Conservation (phyloP, 2,113 vertebrate genomes). For the Morone chrysops region DNA sequence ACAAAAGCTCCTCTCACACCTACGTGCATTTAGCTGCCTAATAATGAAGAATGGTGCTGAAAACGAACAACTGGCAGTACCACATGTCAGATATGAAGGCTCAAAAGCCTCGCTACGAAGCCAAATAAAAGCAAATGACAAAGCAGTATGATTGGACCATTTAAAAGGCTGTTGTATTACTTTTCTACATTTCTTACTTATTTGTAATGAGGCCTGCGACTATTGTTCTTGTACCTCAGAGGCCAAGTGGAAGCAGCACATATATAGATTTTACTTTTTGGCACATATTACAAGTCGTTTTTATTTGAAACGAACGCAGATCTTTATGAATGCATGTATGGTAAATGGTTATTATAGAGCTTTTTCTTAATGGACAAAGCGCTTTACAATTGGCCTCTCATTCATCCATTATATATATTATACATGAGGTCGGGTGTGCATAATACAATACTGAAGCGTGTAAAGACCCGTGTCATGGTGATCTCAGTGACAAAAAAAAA, state of each 20-base stretch:
- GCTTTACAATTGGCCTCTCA: too few species aligned
- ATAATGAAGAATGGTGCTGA: constrained; percentile 28
- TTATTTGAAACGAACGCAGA: background rate
- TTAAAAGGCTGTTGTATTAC: constrained; percentile 10
- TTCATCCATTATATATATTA: background rate
- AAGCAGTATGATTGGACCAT: background rate
- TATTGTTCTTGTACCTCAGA: background rate
- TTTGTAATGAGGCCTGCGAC: background rate
- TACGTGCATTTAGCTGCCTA: constrained; percentile 12
- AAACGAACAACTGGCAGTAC: constrained; percentile 18
- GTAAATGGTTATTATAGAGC: too few species aligned
- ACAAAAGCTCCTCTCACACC: constrained; percentile 41
- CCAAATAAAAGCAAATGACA: constrained; percentile 22
- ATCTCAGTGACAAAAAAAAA: background rate
- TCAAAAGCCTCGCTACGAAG: constrained; percentile 33
- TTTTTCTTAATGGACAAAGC: too few species aligned
- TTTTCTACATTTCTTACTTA: background rate
- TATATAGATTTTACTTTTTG: background rate
- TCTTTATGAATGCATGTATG: too few species aligned
- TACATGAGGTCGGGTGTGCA: background rate
- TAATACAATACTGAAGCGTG: background rate
- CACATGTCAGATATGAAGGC: background rate
- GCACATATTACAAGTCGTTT: background rate
- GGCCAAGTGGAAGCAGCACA: background rate
- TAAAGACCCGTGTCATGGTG: too few species aligned